Conservation (phyloP, 2,113 vertebrate genomes). For the Ophthalmolycus amberensis region DNA sequence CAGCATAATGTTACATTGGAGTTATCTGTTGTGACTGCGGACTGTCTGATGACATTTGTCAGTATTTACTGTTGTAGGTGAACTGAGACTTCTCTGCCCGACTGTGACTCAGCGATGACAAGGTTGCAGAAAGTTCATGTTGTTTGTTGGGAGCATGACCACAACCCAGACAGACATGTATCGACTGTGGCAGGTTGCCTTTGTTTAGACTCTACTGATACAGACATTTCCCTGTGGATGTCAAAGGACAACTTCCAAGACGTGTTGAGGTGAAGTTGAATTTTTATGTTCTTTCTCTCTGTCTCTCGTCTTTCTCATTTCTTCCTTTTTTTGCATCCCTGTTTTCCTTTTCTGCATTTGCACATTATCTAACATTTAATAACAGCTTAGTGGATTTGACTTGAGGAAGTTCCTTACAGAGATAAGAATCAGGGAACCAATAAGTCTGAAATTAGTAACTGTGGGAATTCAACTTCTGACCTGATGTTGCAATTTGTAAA, state of each 20-base stretch:
- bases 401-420: slow-evolving; percentile 8
- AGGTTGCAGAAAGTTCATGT: slow-evolving; percentile 62
- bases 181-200: slow-evolving; percentile 64
- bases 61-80: slow-evolving; percentile 58
- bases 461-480: slow-evolving; percentile 6
- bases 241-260: slow-evolving; percentile 47
- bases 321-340: neutral
- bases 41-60: slow-evolving; percentile 74
- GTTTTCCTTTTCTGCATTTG: slow-evolving; percentile 20
- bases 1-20: slow-evolving; percentile 32
- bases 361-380: slow-evolving; percentile 15
- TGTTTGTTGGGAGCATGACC: slow-evolving; percentile 58
- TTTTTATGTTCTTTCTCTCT: slow-evolving; percentile 13
- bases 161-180: slow-evolving; percentile 37
- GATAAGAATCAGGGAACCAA: slow-evolving; percentile 23
- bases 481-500: neutral
- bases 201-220: slow-evolving; percentile 39
- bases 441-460: neutral
- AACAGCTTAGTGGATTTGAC: neutral
- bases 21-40: slow-evolving; percentile 63
- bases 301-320: slow-evolving; percentile 30
- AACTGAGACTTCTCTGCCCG: slow-evolving; percentile 55
- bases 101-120: slow-evolving; percentile 58
- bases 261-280: slow-evolving; percentile 33
- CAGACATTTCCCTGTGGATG: slow-evolving; percentile 59